These are phyloP conservation scores for Monodelphis domestica DNA, from an alignment of 2,797 vertebrate genomes.

Conservation along the genomic window DNA sequence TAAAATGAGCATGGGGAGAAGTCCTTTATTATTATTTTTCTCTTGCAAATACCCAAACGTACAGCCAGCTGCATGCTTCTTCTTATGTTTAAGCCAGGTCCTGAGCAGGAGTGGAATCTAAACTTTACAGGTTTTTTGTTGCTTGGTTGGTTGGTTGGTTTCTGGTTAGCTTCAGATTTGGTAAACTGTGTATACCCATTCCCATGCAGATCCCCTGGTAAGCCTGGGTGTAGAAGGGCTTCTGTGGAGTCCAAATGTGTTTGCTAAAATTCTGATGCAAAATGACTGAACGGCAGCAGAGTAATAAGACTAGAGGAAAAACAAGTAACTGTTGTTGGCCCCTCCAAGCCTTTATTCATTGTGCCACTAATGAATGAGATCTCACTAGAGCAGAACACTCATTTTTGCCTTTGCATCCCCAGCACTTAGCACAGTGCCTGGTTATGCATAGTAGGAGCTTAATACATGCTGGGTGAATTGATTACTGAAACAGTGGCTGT, in stretches of 20 bases:
- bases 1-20: neutral
- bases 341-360: neutral
- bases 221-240: neutral
- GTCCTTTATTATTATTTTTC: neutral
- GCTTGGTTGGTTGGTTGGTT: neutral
- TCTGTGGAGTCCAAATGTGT: neutral
- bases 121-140: neutral
- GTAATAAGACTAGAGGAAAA: neutral
- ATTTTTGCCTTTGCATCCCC: neutral
- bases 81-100: neutral
- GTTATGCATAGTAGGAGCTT: neutral
- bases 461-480: neutral
- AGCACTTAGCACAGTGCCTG: neutral
- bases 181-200: neutral
- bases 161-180: neutral
- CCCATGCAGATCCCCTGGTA: neutral
- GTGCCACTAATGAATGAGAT: neutral
- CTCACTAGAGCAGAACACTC: no score
- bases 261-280: neutral
- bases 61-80: neutral
- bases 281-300: neutral
- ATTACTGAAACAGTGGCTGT: neutral
- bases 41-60: neutral
- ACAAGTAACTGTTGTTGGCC: neutral
- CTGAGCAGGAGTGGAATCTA: neutral